Conservation (phyloP, 2,888 invertebrate genomes). For the Torymus auratus region DNA sequence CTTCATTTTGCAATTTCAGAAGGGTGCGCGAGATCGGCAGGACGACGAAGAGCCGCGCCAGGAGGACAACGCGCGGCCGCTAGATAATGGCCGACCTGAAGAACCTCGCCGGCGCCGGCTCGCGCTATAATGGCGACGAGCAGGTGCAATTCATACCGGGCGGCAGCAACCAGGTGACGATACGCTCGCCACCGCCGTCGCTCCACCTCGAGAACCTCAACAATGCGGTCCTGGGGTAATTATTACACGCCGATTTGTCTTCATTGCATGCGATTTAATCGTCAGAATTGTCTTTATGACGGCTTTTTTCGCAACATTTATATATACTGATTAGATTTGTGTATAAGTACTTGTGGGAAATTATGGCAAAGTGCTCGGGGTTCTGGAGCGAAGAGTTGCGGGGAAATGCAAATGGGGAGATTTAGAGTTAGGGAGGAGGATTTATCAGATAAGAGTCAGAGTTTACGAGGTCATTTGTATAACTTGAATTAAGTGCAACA, state of each 20-base stretch:
- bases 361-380: no score
- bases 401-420: no score
- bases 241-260: conserved; percentile 47
- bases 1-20: conserved; percentile 3
- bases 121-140: conserved; percentile 73
- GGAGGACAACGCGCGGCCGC: not conserved
- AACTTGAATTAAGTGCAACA: no score
- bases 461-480: no score
- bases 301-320: no score
- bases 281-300: no score
- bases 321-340: no score
- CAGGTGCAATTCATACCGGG: conserved; percentile 74
- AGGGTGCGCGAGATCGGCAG: conserved; percentile 29
- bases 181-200: conserved; percentile 75
- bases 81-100: conserved; percentile 72
- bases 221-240: conserved; percentile 82
- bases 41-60: not conserved
- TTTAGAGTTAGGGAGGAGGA: no score
- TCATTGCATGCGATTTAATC: not conserved
- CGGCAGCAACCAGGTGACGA: conserved; percentile 73
- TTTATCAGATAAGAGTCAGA: no score
- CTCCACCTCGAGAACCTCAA: conserved; percentile 81
- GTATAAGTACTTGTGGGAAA: no score
- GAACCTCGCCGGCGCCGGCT: conserved; percentile 68
- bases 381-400: no score